Conservation (phyloP, 1,140 invertebrate genomes). For the Procambarus virginalis region DNA sequence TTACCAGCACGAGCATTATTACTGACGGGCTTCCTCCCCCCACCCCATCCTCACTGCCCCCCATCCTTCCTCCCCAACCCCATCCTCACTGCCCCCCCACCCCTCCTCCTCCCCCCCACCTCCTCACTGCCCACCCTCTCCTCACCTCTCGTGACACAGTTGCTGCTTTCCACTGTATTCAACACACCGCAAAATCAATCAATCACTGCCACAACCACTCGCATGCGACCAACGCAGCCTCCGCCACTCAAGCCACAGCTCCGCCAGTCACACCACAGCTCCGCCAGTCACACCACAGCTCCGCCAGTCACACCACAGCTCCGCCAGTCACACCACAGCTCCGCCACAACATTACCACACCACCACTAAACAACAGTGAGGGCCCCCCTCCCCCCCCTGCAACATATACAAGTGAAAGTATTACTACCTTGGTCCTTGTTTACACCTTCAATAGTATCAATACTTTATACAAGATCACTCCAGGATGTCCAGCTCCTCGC, state of each 20-base stretch:
- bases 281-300: background rate
- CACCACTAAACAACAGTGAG: background rate
- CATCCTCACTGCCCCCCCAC: background rate
- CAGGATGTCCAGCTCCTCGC: slow-evolving; percentile 26
- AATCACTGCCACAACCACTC: too few relatives aligned
- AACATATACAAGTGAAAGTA: slow-evolving; percentile 41
- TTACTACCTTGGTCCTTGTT: slow-evolving; percentile 23
- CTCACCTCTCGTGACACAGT: too few relatives aligned
- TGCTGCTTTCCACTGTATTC: too few relatives aligned
- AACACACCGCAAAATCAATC: too few relatives aligned
- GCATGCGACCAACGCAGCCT: too few relatives aligned
- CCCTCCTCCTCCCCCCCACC: background rate
- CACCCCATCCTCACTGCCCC: background rate
- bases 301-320: background rate
- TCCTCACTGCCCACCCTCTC: background rate
- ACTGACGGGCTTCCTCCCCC: slow-evolving; percentile 26
- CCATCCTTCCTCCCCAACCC: background rate
- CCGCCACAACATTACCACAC: background rate
- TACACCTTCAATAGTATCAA: slow-evolving; percentile 38
- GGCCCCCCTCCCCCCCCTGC: background rate
- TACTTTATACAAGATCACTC: slow-evolving; percentile 26
- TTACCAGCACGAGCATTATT: slow-evolving; percentile 57
- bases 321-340: background rate
- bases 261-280: too few relatives aligned
- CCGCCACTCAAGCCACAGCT: too few relatives aligned